phyloP scores from a whole-genome alignment of 2,888 invertebrate species.

The Eilema griseolum region DNA sequence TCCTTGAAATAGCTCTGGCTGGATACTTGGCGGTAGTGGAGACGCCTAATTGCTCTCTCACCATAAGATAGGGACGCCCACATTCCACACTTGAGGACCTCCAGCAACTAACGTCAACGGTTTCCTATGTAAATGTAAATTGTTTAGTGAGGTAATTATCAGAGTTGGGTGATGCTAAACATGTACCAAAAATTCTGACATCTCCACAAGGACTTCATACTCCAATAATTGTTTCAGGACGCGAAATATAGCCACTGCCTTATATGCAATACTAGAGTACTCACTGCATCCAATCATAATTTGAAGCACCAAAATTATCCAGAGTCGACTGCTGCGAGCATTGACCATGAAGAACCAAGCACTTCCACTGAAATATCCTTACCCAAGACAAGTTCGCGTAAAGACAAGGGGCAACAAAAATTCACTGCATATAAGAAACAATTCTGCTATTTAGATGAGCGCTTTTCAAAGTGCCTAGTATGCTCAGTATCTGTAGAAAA shows the following conservation, averaged over 20 bases:
- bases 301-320: background rate
- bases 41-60: too few relatives aligned
- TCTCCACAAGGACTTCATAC: background rate
- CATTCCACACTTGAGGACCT: too few relatives aligned
- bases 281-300: background rate
- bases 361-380: background rate
- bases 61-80: too few relatives aligned
- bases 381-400: background rate
- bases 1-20: too few relatives aligned
- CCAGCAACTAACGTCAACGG: background rate
- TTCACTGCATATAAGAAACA: background rate
- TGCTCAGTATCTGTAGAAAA: background rate
- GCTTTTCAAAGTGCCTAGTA: background rate
- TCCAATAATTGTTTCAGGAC: background rate
- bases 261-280: background rate
- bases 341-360: background rate
- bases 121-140: background rate
- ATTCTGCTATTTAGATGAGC: background rate
- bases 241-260: constrained; percentile 1
- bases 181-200: too few relatives aligned
- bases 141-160: background rate
- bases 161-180: background rate
- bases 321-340: background rate
- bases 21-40: too few relatives aligned
- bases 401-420: background rate